Conservation (phyloP, 2,797 vertebrate genomes). For the Euthynnus affinis region DNA sequence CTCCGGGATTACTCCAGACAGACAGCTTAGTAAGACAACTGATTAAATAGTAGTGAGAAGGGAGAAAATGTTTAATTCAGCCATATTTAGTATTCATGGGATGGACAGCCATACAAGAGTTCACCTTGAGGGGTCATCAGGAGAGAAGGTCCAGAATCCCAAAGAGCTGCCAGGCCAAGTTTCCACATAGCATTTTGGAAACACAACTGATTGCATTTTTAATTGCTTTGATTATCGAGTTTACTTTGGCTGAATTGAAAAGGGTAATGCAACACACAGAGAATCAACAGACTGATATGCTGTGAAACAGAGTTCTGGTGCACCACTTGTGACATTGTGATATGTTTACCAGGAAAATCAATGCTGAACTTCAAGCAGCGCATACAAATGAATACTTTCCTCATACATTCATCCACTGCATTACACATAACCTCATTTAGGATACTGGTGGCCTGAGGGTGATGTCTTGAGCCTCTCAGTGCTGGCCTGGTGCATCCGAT, state of each 20-base stretch:
- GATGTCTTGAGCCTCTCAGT: too few relatives aligned
- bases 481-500: too few relatives aligned
- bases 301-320: constrained; percentile 35
- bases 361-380: constrained; percentile 26
- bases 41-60: constrained; percentile 84
- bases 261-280: constrained; percentile 64
- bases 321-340: constrained; percentile 47
- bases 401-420: constrained; percentile 18
- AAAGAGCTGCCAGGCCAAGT: constrained; percentile 76
- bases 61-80: constrained; percentile 84
- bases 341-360: constrained; percentile 58
- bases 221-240: constrained; percentile 85
- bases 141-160: constrained; percentile 80
- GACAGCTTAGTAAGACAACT: constrained; percentile 81
- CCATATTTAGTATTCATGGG: constrained; percentile 84
- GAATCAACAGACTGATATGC: constrained; percentile 64
- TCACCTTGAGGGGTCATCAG: constrained; percentile 86
- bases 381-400: constrained; percentile 36
- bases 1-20: constrained; percentile 79
- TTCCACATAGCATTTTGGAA: constrained; percentile 75
- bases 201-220: constrained; percentile 84
- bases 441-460: too few relatives aligned
- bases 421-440: constrained; percentile 17
- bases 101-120: constrained; percentile 78
- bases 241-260: constrained; percentile 83